Conservation (phyloP, 1,140 invertebrate species). For the Apis mellifera region Amel_HAv3.1 CM009945.2:1338001-1338500, state of each 20-base stretch:
- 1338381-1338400: conserved; percentile 41
- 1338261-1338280: conserved; percentile 33
- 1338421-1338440: conserved; percentile 26
- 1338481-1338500: conserved; percentile 31
- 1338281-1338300: conserved; percentile 30
- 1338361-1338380: conserved; percentile 36
- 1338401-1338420: conserved; percentile 53
- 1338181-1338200: neutral
- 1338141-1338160: neutral
- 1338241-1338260: neutral
- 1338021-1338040: too few relatives aligned
- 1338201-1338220: neutral
- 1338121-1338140: neutral
- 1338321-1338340: conserved; percentile 17
- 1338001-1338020: too few relatives aligned
- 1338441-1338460: conserved; percentile 34
- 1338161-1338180: neutral
- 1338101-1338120: too few relatives aligned
- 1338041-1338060: too few relatives aligned
- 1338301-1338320: neutral
- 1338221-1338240: conserved; percentile 2
- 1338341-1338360: conserved; percentile 47
- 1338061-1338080: too few relatives aligned
- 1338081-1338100: too few relatives aligned
- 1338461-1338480: conserved; percentile 40